These are phyloP conservation scores for Myotis brandtii DNA, from an alignment of 2,113 vertebrate species.

Conservation along the genomic window DNA sequence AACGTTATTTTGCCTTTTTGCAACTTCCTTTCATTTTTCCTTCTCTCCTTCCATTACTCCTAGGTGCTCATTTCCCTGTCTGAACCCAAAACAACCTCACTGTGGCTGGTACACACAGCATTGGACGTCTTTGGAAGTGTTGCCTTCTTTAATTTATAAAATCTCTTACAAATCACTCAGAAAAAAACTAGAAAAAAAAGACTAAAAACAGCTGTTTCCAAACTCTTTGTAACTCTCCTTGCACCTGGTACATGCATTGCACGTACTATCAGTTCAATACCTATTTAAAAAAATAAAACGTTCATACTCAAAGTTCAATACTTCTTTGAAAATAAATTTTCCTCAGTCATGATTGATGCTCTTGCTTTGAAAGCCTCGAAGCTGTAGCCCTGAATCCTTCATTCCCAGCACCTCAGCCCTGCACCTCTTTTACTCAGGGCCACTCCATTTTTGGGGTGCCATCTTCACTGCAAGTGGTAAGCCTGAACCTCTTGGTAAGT, in stretches of 20 bases:
- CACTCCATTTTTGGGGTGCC: not conserved
- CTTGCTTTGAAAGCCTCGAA: not conserved
- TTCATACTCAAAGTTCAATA: not conserved
- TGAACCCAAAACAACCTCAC: not conserved
- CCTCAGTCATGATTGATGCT: not conserved
- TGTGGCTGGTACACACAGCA: not conserved
- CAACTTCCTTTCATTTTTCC: not conserved
- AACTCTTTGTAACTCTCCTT: not conserved
- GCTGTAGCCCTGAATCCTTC: not conserved
- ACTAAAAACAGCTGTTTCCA: not conserved
- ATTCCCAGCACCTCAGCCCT: not conserved
- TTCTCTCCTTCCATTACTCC: not conserved
- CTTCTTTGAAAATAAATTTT: not conserved
- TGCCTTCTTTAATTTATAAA: not conserved
- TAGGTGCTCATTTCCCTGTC: not conserved
- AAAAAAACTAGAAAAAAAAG: not conserved
- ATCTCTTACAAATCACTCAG: not conserved
- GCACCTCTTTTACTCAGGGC: not conserved
- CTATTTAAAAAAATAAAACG: not conserved
- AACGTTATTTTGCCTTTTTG: not conserved
- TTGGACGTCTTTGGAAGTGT: not conserved
- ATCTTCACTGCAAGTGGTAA: not conserved
- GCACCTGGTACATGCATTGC: not conserved
- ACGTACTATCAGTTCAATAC: not conserved
- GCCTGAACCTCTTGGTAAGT: not conserved